Base-by-base conservation (phyloP, 1,140 invertebrate genomes). In the Micrasema longulum region DNA sequence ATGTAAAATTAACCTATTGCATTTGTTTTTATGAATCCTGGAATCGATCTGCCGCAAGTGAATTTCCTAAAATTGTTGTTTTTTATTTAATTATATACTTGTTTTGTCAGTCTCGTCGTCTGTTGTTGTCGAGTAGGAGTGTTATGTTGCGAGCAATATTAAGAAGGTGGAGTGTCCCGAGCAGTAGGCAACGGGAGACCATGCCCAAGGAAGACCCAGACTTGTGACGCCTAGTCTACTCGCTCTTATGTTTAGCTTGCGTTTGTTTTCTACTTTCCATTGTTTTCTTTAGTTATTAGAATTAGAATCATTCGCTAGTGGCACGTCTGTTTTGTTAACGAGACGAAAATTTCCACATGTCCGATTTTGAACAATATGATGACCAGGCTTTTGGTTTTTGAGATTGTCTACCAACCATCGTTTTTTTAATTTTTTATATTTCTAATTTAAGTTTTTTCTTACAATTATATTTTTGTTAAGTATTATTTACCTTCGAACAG, bases 381-480 rank as follows among this genome's bases (percentile, higher is more conserved):
- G n/a, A n/a, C n/a, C n/a, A n/a, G n/a, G n/a, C n/a, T n/a, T n/a
- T n/a, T n/a, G n/a, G n/a, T n/a, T n/a, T n/a, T n/a, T 60, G 41
- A 65, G 41, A 65, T 71, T 57, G 50, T 20, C 23, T 50, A 57
- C 69, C 60, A 71, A 41, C 60, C 26, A 45, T 65, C n/a, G 45
- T 64, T 48, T 64, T 64, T 52, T 18, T 60, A 23, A 41, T 47
- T 55, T 35, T 68, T 41, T 18, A 36, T 67, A 72, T 55, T 63
- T 52, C 64, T 69, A 12, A 18, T 50, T 71, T 20, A 62, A 64
- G 62, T 64, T 70, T 48, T 71, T 47, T 45, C 62, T 75, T 66
- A 70, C 60, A 71, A 69, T 62, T 75, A 75, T 75, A 75, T 75
- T 65, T 75, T 60, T 75, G 73, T 75, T 75, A 74, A 75, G 73